These are phyloP conservation scores for Rutpela maculata DNA, from an alignment of 2,888 invertebrate species.

Conservation along the genomic window DNA sequence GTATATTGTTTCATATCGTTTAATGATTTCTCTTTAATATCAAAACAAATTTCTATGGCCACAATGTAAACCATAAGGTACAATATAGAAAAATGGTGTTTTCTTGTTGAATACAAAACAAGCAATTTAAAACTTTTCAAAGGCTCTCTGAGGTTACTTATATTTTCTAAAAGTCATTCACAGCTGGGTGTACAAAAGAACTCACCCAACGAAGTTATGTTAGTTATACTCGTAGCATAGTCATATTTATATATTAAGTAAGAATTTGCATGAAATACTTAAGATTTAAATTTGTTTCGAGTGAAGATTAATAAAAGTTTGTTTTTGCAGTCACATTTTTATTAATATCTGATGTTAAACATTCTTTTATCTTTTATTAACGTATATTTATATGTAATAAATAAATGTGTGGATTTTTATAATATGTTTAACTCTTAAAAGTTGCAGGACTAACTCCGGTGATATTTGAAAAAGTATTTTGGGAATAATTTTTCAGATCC, in stretches of 20 bases:
- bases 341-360: no score
- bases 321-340: no score
- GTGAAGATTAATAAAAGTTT: not conserved
- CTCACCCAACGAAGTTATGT: not conserved
- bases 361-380: no score
- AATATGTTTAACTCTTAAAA: no score
- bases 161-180: not conserved
- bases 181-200: not conserved
- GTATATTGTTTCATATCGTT: not conserved
- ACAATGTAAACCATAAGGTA: not conserved
- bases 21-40: not conserved
- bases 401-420: no score
- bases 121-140: constrained; percentile 7
- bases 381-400: no score
- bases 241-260: not conserved
- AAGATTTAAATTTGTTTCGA: not conserved
- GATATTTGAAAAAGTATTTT: no score
- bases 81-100: not conserved
- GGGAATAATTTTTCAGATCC: no score
- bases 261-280: not conserved
- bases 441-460: no score
- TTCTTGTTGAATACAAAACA: not conserved
- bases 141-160: not conserved
- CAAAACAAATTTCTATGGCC: constrained; percentile 1
- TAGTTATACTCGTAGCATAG: not conserved